Evolutionary conservation across 2,888 invertebrate species (phyloP).

Genomic region (Doris montereyensis): DNA sequence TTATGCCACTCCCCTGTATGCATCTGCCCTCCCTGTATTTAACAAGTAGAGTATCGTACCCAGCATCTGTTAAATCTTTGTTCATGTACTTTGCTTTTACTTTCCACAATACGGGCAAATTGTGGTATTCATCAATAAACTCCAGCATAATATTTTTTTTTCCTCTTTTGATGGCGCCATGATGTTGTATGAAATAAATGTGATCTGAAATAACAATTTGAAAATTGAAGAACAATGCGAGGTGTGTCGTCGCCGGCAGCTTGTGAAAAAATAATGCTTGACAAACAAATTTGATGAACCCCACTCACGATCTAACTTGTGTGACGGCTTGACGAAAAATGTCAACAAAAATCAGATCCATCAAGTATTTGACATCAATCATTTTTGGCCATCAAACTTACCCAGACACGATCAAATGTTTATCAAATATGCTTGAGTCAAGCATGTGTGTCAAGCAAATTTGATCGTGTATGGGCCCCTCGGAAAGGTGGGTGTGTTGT

Average conservation of each 20-base stretch:
- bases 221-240: constrained; percentile 14
- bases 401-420: constrained; percentile 21
- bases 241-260: constrained; percentile 15
- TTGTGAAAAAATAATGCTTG: constrained; percentile 21
- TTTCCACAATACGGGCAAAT: neutral
- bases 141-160: neutral
- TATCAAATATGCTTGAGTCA: constrained; percentile 27
- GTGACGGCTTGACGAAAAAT: constrained; percentile 25
- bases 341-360: constrained; percentile 26
- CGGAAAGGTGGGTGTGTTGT: no score
- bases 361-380: no score
- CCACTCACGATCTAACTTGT: constrained; percentile 22
- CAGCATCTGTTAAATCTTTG: neutral
- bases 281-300: constrained; percentile 22
- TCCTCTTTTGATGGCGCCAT: constrained; percentile 7
- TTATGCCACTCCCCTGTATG: no score
- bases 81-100: neutral
- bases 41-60: neutral
- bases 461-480: constrained; percentile 23
- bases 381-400: constrained; percentile 22
- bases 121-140: neutral
- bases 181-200: constrained; percentile 15
- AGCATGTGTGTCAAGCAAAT: constrained; percentile 17
- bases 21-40: constrained; percentile 14
- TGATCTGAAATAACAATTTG: neutral